Percentiles rank a stretch among this genome's conserved stretches.
Conservation (phyloP, 2,113 vertebrate genomes). For the Cyanoramphus novaezelandiae region DNA sequence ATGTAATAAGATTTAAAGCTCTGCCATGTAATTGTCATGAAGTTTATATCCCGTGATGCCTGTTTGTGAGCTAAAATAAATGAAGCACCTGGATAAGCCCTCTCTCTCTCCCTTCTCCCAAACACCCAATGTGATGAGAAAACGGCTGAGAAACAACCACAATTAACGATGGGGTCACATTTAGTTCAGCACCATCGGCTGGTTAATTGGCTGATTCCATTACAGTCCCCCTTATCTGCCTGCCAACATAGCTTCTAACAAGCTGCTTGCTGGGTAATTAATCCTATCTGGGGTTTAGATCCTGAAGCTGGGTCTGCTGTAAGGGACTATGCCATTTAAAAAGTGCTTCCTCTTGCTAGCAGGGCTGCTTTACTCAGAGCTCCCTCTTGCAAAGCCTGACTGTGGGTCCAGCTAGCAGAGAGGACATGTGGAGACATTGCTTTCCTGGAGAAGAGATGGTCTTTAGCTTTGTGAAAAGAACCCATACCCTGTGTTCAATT, state of each 20-base stretch:
- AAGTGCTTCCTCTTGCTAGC: neutral
- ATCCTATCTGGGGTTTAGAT: conserved; percentile 54
- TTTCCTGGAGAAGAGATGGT: neutral
- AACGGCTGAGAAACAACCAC: conserved; percentile 73
- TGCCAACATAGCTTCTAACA: conserved; percentile 70
- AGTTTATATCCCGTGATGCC: conserved; percentile 41
- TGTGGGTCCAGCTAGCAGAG: neutral
- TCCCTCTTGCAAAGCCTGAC: neutral
- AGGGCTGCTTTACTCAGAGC: neutral
- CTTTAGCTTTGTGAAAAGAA: neutral
- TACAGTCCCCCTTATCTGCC: conserved; percentile 62
- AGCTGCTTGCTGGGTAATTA: conserved; percentile 72
- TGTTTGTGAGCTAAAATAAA: conserved; percentile 66
- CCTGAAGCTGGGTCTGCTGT: conserved; percentile 10
- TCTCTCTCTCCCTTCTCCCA: neutral
- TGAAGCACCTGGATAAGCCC: conserved; percentile 6
- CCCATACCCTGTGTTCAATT: neutral
- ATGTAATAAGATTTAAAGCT: conserved; percentile 11
- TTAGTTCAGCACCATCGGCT: conserved; percentile 77
- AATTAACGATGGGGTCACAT: conserved; percentile 73
- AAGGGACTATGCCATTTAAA: neutral
- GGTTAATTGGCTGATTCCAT: conserved; percentile 78
- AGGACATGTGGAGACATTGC: rapidly evolving
- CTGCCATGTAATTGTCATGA: conserved; percentile 22
- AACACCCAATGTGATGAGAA: conserved; percentile 61